Evolutionary conservation across 2,113 vertebrate genomes (phyloP).

Genomic region (Leptocoma aspasia): DNA sequence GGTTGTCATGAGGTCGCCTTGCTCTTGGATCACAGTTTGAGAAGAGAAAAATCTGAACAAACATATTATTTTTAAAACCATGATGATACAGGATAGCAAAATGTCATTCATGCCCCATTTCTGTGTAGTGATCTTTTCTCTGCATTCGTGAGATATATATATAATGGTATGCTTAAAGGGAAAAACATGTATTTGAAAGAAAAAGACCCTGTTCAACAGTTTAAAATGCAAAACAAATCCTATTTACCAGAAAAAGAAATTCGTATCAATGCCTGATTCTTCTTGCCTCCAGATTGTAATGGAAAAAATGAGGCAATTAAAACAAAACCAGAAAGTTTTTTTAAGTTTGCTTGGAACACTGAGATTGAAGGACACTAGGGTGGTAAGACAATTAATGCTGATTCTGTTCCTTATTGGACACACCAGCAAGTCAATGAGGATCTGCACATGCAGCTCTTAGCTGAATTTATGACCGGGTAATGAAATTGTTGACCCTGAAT

Average conservation of each 20-base stretch:
- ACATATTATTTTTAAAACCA: conserved; percentile 63
- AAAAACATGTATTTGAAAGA: conserved; percentile 35
- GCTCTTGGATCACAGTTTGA: conserved; percentile 61
- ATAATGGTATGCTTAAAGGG: conserved; percentile 33
- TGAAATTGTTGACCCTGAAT: background rate
- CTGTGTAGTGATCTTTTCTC: conserved; percentile 1
- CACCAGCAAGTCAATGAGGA: background rate
- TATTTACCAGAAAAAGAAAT: conserved; percentile 32
- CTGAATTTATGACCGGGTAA: background rate
- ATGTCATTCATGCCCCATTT: conserved; percentile 38
- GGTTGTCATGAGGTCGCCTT: conserved; percentile 65
- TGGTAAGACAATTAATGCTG: background rate
- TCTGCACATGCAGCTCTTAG: background rate
- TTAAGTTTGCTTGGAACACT: background rate
- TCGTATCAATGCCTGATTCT: background rate
- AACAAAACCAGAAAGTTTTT: background rate
- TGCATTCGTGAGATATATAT: conserved; percentile 42
- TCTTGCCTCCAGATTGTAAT: background rate
- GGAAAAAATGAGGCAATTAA: conserved; percentile 11
- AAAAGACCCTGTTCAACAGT: background rate
- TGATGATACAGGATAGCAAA: conserved; percentile 54
- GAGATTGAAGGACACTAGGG: background rate
- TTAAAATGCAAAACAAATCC: conserved; percentile 46
- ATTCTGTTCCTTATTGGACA: background rate
- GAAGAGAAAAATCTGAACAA: conserved; percentile 55